A percentile compares a stretch with the other conserved stretches of the same genome.
Evolutionary conservation across 2,113 vertebrate genomes (phyloP).

Genomic region (Lycaon pictus): DNA sequence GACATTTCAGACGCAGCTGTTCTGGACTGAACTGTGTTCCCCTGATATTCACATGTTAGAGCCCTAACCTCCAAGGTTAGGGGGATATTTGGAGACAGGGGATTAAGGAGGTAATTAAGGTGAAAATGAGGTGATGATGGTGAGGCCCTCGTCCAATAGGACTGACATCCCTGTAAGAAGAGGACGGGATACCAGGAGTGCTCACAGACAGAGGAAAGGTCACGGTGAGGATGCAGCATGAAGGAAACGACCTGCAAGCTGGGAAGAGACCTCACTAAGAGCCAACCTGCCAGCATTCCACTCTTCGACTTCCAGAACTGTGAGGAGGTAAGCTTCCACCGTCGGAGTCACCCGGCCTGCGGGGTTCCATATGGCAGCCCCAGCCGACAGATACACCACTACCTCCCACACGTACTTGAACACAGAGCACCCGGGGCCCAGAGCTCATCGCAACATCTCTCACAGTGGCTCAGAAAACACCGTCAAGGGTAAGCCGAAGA

Average conservation of each 20-base stretch:
- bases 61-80: neutral
- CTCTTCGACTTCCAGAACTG: neutral
- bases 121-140: neutral
- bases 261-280: neutral
- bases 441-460: neutral
- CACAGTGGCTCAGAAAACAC: neutral
- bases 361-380: neutral
- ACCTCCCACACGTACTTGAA: neutral
- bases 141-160: neutral
- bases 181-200: neutral
- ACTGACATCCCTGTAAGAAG: neutral
- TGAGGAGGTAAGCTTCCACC: neutral
- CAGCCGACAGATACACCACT: rapidly evolving
- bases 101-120: neutral
- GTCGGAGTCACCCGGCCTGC: neutral
- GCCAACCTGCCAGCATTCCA: neutral
- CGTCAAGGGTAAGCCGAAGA: neutral
- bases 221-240: neutral
- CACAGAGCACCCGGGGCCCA: neutral
- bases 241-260: neutral
- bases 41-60: neutral
- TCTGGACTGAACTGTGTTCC: neutral
- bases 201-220: neutral
- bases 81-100: neutral
- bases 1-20: neutral